These are phyloP conservation scores for Liparis tanakae DNA, from an alignment of 2,797 vertebrate species.

Conservation along the genomic window DNA sequence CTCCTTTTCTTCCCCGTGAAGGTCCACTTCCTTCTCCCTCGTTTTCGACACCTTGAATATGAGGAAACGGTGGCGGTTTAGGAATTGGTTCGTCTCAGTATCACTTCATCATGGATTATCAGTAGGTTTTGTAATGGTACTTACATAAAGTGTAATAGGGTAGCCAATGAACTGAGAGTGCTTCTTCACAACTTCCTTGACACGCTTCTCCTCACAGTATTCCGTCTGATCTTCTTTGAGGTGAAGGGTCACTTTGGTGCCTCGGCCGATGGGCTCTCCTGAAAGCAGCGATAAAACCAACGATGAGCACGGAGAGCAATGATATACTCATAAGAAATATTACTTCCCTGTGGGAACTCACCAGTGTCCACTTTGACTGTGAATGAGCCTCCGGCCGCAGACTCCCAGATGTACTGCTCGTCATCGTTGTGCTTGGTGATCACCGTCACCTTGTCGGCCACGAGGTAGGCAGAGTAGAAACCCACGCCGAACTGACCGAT, in stretches of 20 bases:
- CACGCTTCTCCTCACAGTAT: slow-evolving; percentile 89
- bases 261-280: slow-evolving; percentile 91
- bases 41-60: slow-evolving; percentile 83
- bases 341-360: slow-evolving; percentile 18
- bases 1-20: slow-evolving; percentile 81
- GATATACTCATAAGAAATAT: not conserved
- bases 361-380: slow-evolving; percentile 71
- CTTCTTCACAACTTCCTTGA: slow-evolving; percentile 96
- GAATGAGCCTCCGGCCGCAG: slow-evolving; percentile 84
- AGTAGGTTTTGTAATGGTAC: slow-evolving; percentile 56
- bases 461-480: slow-evolving; percentile 85
- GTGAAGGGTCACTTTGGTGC: slow-evolving; percentile 92
- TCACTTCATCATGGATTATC: slow-evolving; percentile 2
- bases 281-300: slow-evolving; percentile 27
- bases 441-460: slow-evolving; percentile 81
- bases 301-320: not conserved
- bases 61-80: not conserved
- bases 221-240: slow-evolving; percentile 96
- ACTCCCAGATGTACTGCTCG: slow-evolving; percentile 85
- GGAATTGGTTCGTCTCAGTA: not conserved
- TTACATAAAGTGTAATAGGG: slow-evolving; percentile 92
- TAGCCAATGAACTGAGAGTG: slow-evolving; percentile 98
- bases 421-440: slow-evolving; percentile 86
- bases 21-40: slow-evolving; percentile 85
- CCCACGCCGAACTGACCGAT: slow-evolving; percentile 84